Percentiles rank a stretch among this genome's conserved stretches.
Conservation (phyloP, 2,888 invertebrate genomes). For the Lasius fuliginosus region DNA sequence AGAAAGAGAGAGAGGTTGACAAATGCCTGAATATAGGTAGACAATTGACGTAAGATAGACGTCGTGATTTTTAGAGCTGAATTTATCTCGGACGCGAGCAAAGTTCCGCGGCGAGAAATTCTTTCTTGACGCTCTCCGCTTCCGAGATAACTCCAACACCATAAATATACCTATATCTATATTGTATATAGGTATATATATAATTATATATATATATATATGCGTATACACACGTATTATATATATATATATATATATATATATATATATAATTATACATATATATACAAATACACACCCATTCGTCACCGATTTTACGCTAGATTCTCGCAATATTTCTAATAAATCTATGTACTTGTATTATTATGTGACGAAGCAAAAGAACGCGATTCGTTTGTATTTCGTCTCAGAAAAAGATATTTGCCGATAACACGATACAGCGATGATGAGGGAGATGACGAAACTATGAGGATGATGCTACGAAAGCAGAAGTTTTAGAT, state of each 20-base stretch:
- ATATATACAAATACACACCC: conserved; percentile 37
- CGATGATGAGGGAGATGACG: conserved; percentile 30
- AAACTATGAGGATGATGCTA: conserved; percentile 52
- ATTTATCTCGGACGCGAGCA: conserved; percentile 53
- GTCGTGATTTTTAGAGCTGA: conserved; percentile 62
- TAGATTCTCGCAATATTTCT: conserved; percentile 64
- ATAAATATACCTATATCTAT: conserved; percentile 72
- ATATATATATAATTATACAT: conserved; percentile 59
- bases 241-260: conserved; percentile 57
- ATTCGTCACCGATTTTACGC: conserved; percentile 70
- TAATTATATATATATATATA: conserved; percentile 38
- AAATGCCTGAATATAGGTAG: conserved; percentile 56
- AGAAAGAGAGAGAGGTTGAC: conserved; percentile 28
- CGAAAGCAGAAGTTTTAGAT: conserved; percentile 64
- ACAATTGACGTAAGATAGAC: conserved; percentile 56
- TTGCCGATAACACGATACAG: conserved; percentile 60
- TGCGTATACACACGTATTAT: background rate
- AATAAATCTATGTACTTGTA: conserved; percentile 47
- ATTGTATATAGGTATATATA: conserved; percentile 59
- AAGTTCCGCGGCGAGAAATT: background rate
- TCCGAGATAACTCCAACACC: conserved; percentile 57
- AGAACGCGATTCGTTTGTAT: conserved; percentile 67
- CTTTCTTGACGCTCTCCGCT: background rate
- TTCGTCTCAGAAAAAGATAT: conserved; percentile 71
- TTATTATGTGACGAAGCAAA: conserved; percentile 52